These are phyloP conservation scores for Nothocercus nigrocapillus DNA, from an alignment of 2,113 vertebrate genomes.

Conservation along the genomic window DNA sequence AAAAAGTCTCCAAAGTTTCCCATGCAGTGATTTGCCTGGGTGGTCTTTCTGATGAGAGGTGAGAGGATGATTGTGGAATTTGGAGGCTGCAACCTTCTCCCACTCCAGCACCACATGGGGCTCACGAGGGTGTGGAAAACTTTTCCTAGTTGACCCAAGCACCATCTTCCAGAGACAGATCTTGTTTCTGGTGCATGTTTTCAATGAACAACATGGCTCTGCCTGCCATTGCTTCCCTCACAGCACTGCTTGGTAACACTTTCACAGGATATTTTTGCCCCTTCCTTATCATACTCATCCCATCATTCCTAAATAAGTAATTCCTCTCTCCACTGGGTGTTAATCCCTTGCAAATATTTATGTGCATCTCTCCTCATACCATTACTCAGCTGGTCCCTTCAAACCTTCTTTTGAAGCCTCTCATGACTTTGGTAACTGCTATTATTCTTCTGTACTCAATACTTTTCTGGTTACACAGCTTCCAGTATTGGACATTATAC, in stretches of 20 bases:
- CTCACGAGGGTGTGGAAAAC: neutral
- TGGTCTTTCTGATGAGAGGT: neutral
- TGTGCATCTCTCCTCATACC: neutral
- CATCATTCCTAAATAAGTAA: slow-evolving; percentile 22
- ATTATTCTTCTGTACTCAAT: neutral
- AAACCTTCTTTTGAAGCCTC: neutral
- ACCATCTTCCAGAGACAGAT: neutral
- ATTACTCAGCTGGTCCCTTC: neutral
- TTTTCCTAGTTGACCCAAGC: neutral
- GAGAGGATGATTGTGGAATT: neutral
- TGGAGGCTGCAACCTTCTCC: neutral
- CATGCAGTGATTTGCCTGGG: neutral
- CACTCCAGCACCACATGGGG: neutral
- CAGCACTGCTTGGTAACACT: neutral
- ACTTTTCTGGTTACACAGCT: neutral
- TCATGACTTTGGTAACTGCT: neutral
- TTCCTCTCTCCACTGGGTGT: slow-evolving; percentile 1
- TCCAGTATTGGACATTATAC: neutral
- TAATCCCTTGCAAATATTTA: slow-evolving; percentile 25
- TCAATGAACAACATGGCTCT: neutral
- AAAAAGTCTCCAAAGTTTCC: neutral
- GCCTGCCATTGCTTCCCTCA: neutral
- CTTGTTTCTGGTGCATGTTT: neutral
- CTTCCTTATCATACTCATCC: neutral
- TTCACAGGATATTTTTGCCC: neutral